A percentile compares a stretch with the other conserved stretches of the same genome.
These are phyloP conservation scores for Spodoptera picta DNA, from an alignment of 2,888 invertebrate genomes.

Conservation along the genomic window DNA sequence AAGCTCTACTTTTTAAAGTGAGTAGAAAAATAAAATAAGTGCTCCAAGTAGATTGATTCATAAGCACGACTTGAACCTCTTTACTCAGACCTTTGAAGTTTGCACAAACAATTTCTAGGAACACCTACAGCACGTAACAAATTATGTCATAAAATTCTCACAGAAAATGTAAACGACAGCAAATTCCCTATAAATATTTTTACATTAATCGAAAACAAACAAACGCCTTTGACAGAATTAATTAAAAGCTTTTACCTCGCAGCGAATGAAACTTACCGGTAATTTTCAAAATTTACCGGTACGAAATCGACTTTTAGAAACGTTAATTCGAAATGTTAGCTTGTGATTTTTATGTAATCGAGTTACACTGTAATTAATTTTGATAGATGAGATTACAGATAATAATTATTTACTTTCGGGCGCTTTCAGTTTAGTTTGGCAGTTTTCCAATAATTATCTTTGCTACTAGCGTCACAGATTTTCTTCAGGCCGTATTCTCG, in stretches of 20 bases:
- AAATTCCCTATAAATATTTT: constrained; percentile 21
- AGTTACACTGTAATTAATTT: constrained; percentile 32
- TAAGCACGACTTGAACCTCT: constrained; percentile 16
- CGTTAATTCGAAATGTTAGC: constrained; percentile 9
- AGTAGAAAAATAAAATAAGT: no score
- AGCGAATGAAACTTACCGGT: constrained; percentile 9
- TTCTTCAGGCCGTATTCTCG: constrained; percentile 8
- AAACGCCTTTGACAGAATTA: constrained; percentile 1
- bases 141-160: constrained; percentile 2
- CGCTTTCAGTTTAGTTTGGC: constrained; percentile 6
- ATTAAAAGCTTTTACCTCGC: constrained; percentile 22
- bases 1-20: no score
- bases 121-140: constrained; percentile 4
- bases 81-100: constrained; percentile 12
- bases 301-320: constrained; percentile 14
- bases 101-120: constrained; percentile 16
- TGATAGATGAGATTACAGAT: constrained; percentile 44
- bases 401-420: constrained; percentile 28
- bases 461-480: constrained; percentile 5
- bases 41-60: background rate
- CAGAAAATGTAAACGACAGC: constrained; percentile 9
- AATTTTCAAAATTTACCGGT: constrained; percentile 20
- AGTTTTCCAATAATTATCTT: constrained; percentile 31
- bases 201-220: constrained; percentile 32
- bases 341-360: constrained; percentile 28